phyloP scores from a whole-genome alignment of 2,113 vertebrate genomes.

The Menidia beryllina region DNA sequence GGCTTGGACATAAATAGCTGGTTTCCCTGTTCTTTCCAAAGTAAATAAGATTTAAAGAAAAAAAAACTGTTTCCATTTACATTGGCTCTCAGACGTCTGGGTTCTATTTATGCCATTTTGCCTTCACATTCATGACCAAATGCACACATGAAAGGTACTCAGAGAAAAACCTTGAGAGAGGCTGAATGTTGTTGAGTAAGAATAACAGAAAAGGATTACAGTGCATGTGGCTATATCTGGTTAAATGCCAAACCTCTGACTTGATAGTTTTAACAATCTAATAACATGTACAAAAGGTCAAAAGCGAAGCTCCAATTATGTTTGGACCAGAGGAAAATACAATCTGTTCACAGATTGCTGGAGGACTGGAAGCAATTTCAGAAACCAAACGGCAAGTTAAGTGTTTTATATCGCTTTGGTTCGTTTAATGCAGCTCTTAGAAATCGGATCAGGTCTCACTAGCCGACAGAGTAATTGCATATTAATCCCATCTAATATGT shows the following conservation, averaged over 20 bases:
- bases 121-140: constrained; percentile 65
- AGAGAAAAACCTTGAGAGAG: constrained; percentile 67
- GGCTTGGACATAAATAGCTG: constrained; percentile 69
- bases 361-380: constrained; percentile 78
- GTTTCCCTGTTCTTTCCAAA: constrained; percentile 74
- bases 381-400: constrained; percentile 69
- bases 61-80: constrained; percentile 80
- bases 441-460: constrained; percentile 68
- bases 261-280: constrained; percentile 83
- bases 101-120: constrained; percentile 74
- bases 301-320: constrained; percentile 74
- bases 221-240: constrained; percentile 74
- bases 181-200: constrained; percentile 66
- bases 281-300: constrained; percentile 77
- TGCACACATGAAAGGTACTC: constrained; percentile 76
- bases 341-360: constrained; percentile 69
- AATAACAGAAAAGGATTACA: constrained; percentile 76
- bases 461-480: constrained; percentile 54
- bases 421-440: constrained; percentile 56
- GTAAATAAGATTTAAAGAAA: constrained; percentile 76
- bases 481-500: constrained; percentile 71
- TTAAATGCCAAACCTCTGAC: constrained; percentile 71
- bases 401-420: constrained; percentile 67
- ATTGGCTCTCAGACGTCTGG: constrained; percentile 65
- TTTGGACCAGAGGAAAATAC: constrained; percentile 63